Evolutionary conservation across 2,797 vertebrate genomes (phyloP).

Genomic region (Pangasius sanitwongsei): DNA sequence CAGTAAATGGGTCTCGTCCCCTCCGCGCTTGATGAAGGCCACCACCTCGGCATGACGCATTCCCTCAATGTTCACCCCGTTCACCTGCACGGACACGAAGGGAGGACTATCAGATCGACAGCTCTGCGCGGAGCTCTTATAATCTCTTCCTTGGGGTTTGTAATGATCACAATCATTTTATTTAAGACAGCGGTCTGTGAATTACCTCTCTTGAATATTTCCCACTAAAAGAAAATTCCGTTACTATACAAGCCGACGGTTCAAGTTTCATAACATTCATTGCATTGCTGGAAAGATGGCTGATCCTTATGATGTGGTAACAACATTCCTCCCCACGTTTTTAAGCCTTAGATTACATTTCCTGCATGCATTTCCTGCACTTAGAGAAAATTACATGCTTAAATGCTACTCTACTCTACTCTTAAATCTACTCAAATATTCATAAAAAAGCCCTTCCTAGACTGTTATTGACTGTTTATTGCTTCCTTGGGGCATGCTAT

Average conservation of each 20-base stretch:
- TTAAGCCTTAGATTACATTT: not conserved
- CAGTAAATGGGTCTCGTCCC: conserved; percentile 84
- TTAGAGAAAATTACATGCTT: not conserved
- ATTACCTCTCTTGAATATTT: not conserved
- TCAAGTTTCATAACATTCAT: not conserved
- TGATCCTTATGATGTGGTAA: not conserved
- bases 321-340: not conserved
- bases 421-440: not conserved
- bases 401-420: not conserved
- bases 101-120: not conserved
- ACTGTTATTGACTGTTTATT: not conserved
- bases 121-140: not conserved
- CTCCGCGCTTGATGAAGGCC: conserved; percentile 88
- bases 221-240: not conserved
- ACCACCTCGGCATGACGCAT: conserved; percentile 94
- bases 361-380: not conserved
- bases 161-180: not conserved
- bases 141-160: not conserved
- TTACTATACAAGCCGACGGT: not conserved
- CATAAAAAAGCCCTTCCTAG: not conserved
- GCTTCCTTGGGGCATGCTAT: not conserved
- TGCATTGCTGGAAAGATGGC: not conserved
- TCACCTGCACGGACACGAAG: conserved; percentile 78
- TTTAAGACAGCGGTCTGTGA: not conserved
- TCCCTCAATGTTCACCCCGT: conserved; percentile 90